Conservation (phyloP, 2,888 invertebrate genomes). For the Sinhomidia bicolor region DNA sequence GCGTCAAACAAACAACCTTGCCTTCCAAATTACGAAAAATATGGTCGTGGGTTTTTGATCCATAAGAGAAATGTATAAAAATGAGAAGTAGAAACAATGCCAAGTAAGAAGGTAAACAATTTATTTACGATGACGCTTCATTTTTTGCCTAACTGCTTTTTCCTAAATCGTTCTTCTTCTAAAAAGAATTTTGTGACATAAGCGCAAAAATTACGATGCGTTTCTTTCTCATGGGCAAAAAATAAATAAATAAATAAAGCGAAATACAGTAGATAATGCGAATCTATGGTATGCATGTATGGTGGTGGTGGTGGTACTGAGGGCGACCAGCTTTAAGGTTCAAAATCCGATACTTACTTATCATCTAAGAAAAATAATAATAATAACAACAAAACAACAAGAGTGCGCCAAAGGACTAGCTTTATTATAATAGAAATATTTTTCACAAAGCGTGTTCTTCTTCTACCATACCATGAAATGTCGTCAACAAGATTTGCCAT, state of each 20-base stretch:
- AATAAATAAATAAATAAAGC: too few relatives aligned
- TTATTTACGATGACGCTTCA: constrained; percentile 52
- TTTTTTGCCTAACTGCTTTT: constrained; percentile 43
- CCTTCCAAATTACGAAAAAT: constrained; percentile 35
- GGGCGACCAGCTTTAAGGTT: constrained; percentile 13
- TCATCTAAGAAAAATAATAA: background rate
- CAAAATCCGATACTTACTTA: constrained; percentile 22
- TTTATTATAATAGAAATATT: background rate
- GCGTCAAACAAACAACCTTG: constrained; percentile 31
- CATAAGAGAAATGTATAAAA: constrained; percentile 23
- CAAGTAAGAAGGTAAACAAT: constrained; percentile 10
- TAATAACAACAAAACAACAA: background rate
- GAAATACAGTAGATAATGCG: constrained; percentile 23
- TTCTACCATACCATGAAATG: constrained; percentile 11
- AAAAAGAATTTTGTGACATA: constrained; percentile 45
- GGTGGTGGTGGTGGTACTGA: background rate
- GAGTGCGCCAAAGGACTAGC: background rate
- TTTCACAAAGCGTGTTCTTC: constrained; percentile 9
- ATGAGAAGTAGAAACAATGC: constrained; percentile 49
- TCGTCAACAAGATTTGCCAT: constrained; percentile 7
- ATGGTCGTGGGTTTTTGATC: constrained; percentile 7
- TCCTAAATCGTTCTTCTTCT: constrained; percentile 40
- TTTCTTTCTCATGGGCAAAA: background rate
- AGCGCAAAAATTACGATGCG: constrained; percentile 8
- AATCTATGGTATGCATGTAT: background rate